Evolutionary conservation across 2,888 invertebrate genomes (phyloP), one percentile per base, ranked within the genome.

Genomic region (Subacronicta megacephala): DNA sequence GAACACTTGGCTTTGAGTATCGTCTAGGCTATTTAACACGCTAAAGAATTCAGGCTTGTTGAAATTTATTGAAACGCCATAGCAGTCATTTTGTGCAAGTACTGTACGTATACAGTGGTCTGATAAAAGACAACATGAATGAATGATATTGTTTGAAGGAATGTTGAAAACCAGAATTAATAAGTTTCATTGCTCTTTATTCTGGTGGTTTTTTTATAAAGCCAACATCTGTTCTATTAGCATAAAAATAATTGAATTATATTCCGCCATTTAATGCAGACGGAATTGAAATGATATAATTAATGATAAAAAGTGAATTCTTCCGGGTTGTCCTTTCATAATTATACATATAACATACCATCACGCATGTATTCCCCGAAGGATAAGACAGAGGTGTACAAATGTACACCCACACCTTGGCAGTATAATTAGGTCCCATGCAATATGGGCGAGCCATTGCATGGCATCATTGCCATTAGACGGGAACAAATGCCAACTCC

Each of bases 1-100:
- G 60, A 29, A 38, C 33, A 38, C 43, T 56, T 49, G n/a, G 46
- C 12, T 20, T 61, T 18, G 16, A 46, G 50, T 43, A 42, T 42
- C 4, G 20, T 61, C 49, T 17, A 53, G 7, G 37, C 33, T 41
- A 31, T 15, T 17, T 40, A 31, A 31, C 16, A 31, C 13, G 16
- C 13, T 37, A 9, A 38, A 54, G 36, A 49, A 50, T 43, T 17
- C 55, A 46, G 15, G 15, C 23, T 50, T 12, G 7, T 6, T 23
- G 4, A 13, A 35, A 10, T 38, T 54, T 40, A 68, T 68, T 9
- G 37, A 46, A 36, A 17, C 42, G 16, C 9, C 26, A 10, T 10
- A 9, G 26, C 26, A 10, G 10, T 10, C 10, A 26, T 26, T 26
- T 26, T 2, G 10, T 26, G 10, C 9, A 10, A 26, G 26, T 10